Percentiles rank a stretch among this genome's conserved stretches.
Evolutionary conservation across 2,113 vertebrate genomes (phyloP).

Genomic region (Empidonax traillii): DNA sequence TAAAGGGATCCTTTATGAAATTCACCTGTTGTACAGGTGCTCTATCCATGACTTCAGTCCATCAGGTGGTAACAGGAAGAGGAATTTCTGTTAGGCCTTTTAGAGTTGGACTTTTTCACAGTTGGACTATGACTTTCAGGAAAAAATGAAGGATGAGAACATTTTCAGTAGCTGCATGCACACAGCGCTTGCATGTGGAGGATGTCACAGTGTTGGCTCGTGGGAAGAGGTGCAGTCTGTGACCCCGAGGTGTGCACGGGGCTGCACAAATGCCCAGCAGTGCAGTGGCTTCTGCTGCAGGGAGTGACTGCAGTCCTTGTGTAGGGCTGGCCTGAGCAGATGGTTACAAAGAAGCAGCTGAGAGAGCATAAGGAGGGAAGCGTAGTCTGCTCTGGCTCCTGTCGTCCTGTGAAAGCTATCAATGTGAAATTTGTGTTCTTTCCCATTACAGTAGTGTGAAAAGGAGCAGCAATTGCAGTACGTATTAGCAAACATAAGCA

Average conservation of each 20-base stretch:
- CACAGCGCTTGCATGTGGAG: background rate
- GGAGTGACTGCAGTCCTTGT: background rate
- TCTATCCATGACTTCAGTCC: background rate
- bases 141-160: background rate
- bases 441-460: background rate
- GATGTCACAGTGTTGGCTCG: background rate
- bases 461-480: background rate
- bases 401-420: conserved; percentile 31
- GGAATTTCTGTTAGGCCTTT: background rate
- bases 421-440: conserved; percentile 25
- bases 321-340: background rate
- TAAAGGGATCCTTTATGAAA: background rate
- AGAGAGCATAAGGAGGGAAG: conserved; percentile 23
- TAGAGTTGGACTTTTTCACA: background rate
- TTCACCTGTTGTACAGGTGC: background rate
- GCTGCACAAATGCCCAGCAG: background rate
- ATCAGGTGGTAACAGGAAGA: background rate
- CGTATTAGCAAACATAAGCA: conserved; percentile 14
- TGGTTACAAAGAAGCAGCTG: conserved; percentile 38
- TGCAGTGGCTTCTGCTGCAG: background rate
- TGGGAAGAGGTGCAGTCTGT: fast-evolving
- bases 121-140: background rate
- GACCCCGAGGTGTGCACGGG: background rate
- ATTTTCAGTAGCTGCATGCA: background rate
- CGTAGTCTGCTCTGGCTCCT: background rate